Base-by-base conservation (phyloP, 2,113 vertebrate species). In the Cyanistes caeruleus region DNA sequence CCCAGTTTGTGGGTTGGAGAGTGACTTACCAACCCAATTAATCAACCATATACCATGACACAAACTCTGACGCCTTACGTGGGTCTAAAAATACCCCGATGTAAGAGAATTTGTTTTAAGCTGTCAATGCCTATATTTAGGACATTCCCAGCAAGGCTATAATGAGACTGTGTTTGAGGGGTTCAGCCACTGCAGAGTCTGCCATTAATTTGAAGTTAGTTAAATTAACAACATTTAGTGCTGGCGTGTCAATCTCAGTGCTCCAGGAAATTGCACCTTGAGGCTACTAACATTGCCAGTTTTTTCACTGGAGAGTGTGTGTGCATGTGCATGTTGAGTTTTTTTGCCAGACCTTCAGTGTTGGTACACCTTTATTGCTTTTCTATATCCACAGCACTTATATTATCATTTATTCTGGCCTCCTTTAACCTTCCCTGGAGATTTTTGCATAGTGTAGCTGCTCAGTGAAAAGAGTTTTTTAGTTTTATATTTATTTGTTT, bases 401-500 rank as follows among this genome's bases (percentile, higher is more conserved):
- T 87, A 98, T 98, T 99, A 99, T 98, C 98, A 98, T 98, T 98
- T 98, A 98, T 98, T 97, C 98, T 98, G 97, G 98, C 97, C 97
- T 98, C 97, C 95, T 97, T 98, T 98, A 98, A 97, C 93, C 96
- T 96, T 98, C 98, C 98, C 98, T 25, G 65, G 98, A 98, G 98
- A 97, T 96, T 98, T 94, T 96, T 96, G 92, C 96, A 89, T 97
- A 97, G 97, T 97, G 95, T 97, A 97, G 97, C 97, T 98, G 97
- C 97, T 98, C 98, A 98, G 97, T 98, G 98, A 99, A 99, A 97
- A 98, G 98, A 97, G 98, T 97, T 98, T 98, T 98, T 98, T 98
- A 98, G 96, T 97, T 98, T 98, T 97, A 96, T 98, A 98, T 98
- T 99, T 98, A 98, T 99, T 99, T 99, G 98, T 99, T 99, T 99